Conservation (phyloP, 2,888 invertebrate genomes). For the Acrobasis suavella region DNA sequence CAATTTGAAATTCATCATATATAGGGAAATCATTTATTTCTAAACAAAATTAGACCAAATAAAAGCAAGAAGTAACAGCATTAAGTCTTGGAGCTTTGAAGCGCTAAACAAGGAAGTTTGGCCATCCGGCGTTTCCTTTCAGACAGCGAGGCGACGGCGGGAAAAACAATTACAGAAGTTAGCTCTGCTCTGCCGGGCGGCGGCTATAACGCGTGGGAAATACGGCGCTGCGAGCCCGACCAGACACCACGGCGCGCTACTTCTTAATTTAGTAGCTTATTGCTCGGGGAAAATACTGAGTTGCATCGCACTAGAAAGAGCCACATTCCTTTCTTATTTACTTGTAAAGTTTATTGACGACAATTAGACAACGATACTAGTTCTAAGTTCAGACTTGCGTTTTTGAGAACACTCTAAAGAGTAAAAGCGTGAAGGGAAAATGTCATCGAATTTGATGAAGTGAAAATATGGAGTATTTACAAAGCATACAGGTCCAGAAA, state of each 20-base stretch:
- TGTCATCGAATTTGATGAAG: no score
- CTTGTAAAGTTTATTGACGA: no score
- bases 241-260: conserved; percentile 2
- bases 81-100: conserved; percentile 40
- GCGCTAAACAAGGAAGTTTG: conserved; percentile 43
- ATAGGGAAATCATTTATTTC: not conserved
- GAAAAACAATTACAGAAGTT: conserved; percentile 52
- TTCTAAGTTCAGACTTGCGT: no score
- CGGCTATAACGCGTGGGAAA: conserved; percentile 27
- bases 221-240: conserved; percentile 18
- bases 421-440: no score
- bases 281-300: not conserved
- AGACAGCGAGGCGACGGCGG: conserved; percentile 46
- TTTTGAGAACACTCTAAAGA: no score
- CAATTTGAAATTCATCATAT: no score
- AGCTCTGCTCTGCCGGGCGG: conserved; percentile 37
- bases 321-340: no score
- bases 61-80: conserved; percentile 36
- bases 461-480: no score
- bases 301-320: no score
- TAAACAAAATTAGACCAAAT: conserved; percentile 29
- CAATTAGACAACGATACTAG: no score
- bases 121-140: conserved; percentile 47
- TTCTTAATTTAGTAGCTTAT: not conserved
- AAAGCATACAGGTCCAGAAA: no score